Evolutionary conservation across 2,888 invertebrate species (phyloP), one percentile per base, ranked within the genome.

Genomic region (Ephialtes manifestator): DNA sequence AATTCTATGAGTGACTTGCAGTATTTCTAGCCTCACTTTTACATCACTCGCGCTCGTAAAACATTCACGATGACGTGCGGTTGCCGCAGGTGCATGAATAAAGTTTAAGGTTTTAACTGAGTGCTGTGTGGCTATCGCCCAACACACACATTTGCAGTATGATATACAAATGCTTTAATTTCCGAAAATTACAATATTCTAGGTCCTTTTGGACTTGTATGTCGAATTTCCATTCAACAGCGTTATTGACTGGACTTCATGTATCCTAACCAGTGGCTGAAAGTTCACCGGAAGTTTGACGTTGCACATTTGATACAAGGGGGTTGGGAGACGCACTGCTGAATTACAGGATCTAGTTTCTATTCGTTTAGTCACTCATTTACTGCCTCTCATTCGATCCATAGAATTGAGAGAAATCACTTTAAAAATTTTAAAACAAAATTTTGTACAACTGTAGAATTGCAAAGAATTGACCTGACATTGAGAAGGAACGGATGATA

Each of bases 81-180:
- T 68, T 60, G n/a, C 31, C 75, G 48, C 13, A 28, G 35, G 31
- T 31, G 48, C 11, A 46, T 24, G 74, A 48, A 28, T 24, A 28
- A 58, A 63, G 75, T 48, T 75, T 75, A 63, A 75, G 63, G 51
- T 28, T 48, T 31, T 75, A 75, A 51, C 48, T 75, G 55, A 75
- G 48, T 48, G 48, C 35, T 43, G 63, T 18, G 31, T n/a, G n/a
- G 24, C 24, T 24, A 24, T 24, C 24, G 24, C 24, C n/a, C n/a
- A n/a, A n/a, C n/a, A n/a, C n/a, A n/a, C n/a, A n/a, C n/a, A n/a
- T n/a, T n/a, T n/a, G n/a, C n/a, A n/a, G n/a, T n/a, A n/a, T n/a
- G n/a, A 2, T 48, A 15, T 48, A n/a, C 15, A 48, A 48, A 48
- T 15, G 48, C 15, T 13, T 15, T n/a, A 48, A 48, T 20, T 53